Evolutionary conservation across 2,797 vertebrate species (phyloP).

Genomic region (Phoebastria nigripes): DNA sequence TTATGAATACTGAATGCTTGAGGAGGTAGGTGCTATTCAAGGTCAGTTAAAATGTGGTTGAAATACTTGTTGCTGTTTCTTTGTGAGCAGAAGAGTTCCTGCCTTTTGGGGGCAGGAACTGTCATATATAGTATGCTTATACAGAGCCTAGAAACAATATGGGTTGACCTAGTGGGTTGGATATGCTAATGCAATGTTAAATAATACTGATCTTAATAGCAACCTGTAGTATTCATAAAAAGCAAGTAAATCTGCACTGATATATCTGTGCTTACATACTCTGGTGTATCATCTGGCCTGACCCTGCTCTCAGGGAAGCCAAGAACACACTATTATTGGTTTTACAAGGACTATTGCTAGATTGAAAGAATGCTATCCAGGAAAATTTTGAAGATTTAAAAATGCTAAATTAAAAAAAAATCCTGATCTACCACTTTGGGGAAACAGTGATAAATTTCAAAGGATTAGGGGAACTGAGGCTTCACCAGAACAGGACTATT

Average conservation of each 20-base stretch:
- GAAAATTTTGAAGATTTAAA: background rate
- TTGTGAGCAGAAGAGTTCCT: background rate
- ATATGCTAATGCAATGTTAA: background rate
- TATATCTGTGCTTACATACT: background rate
- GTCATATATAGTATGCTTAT: background rate
- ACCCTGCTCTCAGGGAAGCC: background rate
- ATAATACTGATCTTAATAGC: background rate
- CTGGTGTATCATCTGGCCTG: background rate
- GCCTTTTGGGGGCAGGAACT: background rate
- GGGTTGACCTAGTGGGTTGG: background rate
- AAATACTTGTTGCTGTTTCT: conserved; percentile 20
- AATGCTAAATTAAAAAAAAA: background rate
- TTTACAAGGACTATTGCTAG: background rate
- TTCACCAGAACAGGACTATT: background rate
- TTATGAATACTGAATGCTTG: conserved; percentile 43
- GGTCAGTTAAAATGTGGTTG: background rate
- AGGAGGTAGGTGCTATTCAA: conserved; percentile 21
- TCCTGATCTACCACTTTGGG: background rate
- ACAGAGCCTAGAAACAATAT: background rate
- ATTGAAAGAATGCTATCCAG: background rate
- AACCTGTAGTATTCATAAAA: background rate
- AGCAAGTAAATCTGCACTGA: background rate
- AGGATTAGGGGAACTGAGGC: background rate
- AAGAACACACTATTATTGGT: background rate
- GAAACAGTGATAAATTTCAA: background rate